Evolutionary conservation across 2,797 vertebrate species (phyloP).

Genomic region (Sciurus carolinensis): DNA sequence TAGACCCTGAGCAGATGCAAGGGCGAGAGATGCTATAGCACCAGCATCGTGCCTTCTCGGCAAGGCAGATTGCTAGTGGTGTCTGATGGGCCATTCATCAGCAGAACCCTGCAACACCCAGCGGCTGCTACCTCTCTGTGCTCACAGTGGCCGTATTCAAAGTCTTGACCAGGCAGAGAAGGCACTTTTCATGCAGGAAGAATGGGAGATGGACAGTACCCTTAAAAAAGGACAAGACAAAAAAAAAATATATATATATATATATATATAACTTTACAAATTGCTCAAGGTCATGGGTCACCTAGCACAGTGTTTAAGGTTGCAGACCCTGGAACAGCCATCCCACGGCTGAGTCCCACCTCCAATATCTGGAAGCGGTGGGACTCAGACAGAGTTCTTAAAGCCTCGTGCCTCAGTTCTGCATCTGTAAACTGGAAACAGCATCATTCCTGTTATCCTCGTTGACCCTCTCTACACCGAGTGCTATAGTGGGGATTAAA

Average conservation of each 20-base stretch:
- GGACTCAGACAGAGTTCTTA: neutral
- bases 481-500: neutral
- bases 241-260: no score
- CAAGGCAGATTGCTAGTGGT: neutral
- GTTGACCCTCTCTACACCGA: neutral
- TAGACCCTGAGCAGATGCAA: neutral
- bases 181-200: neutral
- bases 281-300: neutral
- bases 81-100: neutral
- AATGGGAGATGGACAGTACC: neutral
- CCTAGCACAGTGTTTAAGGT: neutral
- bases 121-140: neutral
- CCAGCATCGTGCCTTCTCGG: neutral
- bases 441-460: neutral
- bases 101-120: rapidly evolving
- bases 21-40: neutral
- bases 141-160: neutral
- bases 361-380: neutral
- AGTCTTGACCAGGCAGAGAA: neutral
- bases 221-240: neutral
- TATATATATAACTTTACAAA: no score
- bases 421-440: neutral
- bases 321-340: neutral
- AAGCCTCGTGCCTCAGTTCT: neutral
- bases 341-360: neutral